phyloP scores from a whole-genome alignment of 1,140 invertebrate species.

The Apis cerana region DNA sequence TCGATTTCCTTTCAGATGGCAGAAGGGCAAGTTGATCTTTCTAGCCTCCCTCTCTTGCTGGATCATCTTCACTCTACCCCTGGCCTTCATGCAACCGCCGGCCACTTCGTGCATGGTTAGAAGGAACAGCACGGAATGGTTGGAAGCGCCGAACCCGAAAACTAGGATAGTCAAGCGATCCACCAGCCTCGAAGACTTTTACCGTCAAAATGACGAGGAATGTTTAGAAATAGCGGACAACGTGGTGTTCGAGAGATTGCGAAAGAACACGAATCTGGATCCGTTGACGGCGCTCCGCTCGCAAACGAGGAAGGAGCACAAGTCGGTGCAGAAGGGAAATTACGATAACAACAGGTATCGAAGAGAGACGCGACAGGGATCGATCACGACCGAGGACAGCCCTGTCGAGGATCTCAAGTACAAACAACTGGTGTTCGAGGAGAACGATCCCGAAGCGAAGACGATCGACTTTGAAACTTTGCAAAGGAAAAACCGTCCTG shows the following conservation, averaged over 20 bases:
- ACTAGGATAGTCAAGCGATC: slow-evolving; percentile 76
- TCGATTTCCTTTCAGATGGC: slow-evolving; percentile 83
- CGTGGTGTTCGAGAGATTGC: slow-evolving; percentile 74
- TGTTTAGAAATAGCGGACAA: slow-evolving; percentile 74
- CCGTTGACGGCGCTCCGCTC: neutral
- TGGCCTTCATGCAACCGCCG: slow-evolving; percentile 97
- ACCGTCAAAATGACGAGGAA: slow-evolving; percentile 54
- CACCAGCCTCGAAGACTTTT: slow-evolving; percentile 53
- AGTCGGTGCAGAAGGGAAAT: neutral
- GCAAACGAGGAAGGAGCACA: neutral
- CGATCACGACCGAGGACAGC: slow-evolving; percentile 25
- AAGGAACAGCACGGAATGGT: slow-evolving; percentile 85
- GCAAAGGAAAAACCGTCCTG: slow-evolving; percentile 69
- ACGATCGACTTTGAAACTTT: slow-evolving; percentile 68
- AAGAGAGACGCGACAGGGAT: slow-evolving; percentile 25
- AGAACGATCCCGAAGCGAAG: slow-evolving; percentile 53
- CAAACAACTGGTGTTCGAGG: slow-evolving; percentile 46
- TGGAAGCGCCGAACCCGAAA: slow-evolving; percentile 72
- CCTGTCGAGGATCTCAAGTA: slow-evolving; percentile 42
- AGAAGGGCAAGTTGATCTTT: slow-evolving; percentile 92
- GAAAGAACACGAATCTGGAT: slow-evolving; percentile 51
- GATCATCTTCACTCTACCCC: slow-evolving; percentile 97
- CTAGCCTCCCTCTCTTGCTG: slow-evolving; percentile 96
- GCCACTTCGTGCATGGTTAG: slow-evolving; percentile 92
- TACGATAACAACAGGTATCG: slow-evolving; percentile 53